Percentiles rank a stretch among this genome's conserved stretches.
Conservation (phyloP, 2,888 invertebrate genomes). For the Drosophila buzzatii region DNA sequence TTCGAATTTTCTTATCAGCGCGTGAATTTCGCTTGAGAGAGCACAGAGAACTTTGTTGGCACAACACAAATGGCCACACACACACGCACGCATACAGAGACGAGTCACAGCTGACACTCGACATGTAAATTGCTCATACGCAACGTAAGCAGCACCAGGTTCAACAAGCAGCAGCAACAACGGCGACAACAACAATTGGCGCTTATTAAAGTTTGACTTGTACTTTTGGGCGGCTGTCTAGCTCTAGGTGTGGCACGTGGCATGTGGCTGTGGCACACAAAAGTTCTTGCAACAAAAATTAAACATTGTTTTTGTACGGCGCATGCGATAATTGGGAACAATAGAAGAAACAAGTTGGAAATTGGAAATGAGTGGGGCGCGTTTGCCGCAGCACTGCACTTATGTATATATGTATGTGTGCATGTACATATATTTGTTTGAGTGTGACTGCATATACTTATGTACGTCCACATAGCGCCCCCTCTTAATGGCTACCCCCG, state of each 20-base stretch:
- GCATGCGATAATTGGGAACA: constrained; percentile 74
- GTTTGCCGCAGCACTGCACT: constrained; percentile 50
- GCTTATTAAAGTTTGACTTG: constrained; percentile 76
- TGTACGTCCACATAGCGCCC: not conserved
- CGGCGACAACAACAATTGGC: constrained; percentile 37
- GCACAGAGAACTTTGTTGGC: constrained; percentile 62
- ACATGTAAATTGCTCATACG: constrained; percentile 75
- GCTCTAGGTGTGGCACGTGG: constrained; percentile 19
- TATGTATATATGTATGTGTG: not conserved
- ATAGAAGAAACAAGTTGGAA: constrained; percentile 60
- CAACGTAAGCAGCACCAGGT: constrained; percentile 58
- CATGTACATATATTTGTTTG: not conserved
- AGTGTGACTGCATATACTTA: constrained; percentile 24
- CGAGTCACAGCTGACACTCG: constrained; percentile 48
- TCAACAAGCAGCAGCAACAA: constrained; percentile 29
- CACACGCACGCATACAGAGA: constrained; percentile 12
- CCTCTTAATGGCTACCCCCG: not conserved
- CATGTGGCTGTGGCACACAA: constrained; percentile 27
- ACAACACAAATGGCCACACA: constrained; percentile 36
- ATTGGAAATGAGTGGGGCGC: constrained; percentile 9
- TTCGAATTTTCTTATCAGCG: constrained; percentile 60
- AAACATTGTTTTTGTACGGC: constrained; percentile 68
- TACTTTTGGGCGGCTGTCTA: constrained; percentile 49
- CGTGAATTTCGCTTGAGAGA: constrained; percentile 67
- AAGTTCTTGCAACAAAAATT: constrained; percentile 72